Evolutionary conservation across 2,113 vertebrate genomes (phyloP).

Genomic region (Camelus bactrianus): DNA sequence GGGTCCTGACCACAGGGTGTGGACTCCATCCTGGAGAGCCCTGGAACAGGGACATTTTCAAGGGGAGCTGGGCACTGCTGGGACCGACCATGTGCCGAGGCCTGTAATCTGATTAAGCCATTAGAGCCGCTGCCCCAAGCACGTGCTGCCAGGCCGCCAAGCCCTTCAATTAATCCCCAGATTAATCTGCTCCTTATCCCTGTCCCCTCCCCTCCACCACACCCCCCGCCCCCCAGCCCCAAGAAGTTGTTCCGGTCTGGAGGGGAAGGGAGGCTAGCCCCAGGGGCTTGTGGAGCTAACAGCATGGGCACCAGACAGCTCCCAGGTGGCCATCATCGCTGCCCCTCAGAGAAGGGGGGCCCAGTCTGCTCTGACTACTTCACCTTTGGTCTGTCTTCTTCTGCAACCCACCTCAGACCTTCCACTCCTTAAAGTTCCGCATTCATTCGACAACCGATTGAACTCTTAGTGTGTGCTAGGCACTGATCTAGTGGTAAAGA

Average conservation of each 20-base stretch:
- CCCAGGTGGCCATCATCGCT: background rate
- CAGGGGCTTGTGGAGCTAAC: background rate
- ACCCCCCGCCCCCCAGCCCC: background rate
- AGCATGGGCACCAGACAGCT: background rate
- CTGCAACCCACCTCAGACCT: background rate
- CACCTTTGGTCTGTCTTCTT: background rate
- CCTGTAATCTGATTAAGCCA: slow-evolving; percentile 70
- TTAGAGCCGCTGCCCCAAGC: slow-evolving; percentile 10
- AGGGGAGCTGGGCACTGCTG: slow-evolving; percentile 39
- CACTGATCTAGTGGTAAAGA: background rate
- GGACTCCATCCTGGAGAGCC: background rate
- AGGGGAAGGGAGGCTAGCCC: background rate
- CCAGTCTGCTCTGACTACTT: background rate
- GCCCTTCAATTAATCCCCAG: slow-evolving; percentile 59
- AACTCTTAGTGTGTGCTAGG: background rate
- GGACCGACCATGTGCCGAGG: background rate
- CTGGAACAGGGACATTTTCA: background rate
- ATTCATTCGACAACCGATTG: background rate
- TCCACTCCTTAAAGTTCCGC: background rate
- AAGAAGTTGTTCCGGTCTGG: background rate
- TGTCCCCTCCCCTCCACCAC: background rate
- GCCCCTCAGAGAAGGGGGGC: background rate
- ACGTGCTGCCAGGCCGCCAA: background rate
- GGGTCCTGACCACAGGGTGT: background rate
- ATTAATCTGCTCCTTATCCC: slow-evolving; percentile 52